phyloP scores from a whole-genome alignment of 2,113 vertebrate genomes.

The Tyto alba region DNA sequence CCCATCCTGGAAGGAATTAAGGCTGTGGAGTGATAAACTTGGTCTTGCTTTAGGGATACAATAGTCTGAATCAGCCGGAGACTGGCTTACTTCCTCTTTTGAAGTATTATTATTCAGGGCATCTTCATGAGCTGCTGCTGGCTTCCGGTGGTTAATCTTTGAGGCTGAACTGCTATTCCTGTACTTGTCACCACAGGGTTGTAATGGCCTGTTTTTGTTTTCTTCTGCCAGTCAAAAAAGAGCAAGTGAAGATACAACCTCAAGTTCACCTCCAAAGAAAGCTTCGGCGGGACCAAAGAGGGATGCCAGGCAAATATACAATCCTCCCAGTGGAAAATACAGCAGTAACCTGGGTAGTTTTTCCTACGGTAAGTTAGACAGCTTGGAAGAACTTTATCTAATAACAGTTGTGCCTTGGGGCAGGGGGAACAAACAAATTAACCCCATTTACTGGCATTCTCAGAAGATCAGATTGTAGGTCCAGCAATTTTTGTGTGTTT shows the following conservation, averaged over 20 bases:
- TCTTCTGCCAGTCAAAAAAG: conserved; percentile 83
- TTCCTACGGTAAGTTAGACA: conserved; percentile 84
- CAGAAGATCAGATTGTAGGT: background rate
- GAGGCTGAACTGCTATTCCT: background rate
- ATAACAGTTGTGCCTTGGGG: background rate
- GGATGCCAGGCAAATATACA: conserved; percentile 96
- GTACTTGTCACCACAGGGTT: background rate
- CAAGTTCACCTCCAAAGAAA: conserved; percentile 84
- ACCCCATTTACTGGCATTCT: background rate
- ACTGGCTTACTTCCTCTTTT: background rate
- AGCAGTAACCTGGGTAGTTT: conserved; percentile 92
- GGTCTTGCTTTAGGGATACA: background rate
- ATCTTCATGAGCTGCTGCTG: background rate
- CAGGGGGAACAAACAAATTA: background rate
- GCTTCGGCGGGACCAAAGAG: conserved; percentile 85
- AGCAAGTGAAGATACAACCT: conserved; percentile 80
- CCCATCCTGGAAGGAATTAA: background rate
- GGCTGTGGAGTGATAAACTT: background rate
- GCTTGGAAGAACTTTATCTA: background rate
- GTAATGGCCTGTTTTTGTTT: background rate
- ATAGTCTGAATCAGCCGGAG: background rate
- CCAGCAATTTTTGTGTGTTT: background rate
- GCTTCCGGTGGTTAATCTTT: background rate
- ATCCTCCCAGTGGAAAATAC: conserved; percentile 97
- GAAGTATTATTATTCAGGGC: background rate